Evolutionary conservation across 2,113 vertebrate species (phyloP).

Genomic region (Pitta sordida): DNA sequence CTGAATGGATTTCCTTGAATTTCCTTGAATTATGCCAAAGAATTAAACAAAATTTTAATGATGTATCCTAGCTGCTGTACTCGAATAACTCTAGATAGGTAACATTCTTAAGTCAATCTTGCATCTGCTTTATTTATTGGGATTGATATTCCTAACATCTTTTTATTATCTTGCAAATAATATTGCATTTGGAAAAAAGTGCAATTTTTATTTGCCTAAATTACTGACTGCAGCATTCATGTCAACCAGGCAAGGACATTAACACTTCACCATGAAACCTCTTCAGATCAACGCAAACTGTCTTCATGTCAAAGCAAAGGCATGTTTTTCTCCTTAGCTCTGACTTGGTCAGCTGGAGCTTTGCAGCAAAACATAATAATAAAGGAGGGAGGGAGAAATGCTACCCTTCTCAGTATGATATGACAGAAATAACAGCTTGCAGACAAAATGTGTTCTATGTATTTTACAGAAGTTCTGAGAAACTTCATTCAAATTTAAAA

Average conservation of each 20-base stretch:
- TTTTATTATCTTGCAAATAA: background rate
- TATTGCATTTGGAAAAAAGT: background rate
- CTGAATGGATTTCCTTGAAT: slow-evolving; percentile 57
- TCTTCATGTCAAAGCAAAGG: background rate
- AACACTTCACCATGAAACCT: background rate
- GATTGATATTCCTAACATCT: background rate
- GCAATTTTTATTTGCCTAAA: background rate
- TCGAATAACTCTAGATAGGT: background rate
- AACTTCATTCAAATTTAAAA: background rate
- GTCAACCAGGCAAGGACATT: background rate
- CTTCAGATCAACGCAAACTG: background rate
- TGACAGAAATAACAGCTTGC: background rate
- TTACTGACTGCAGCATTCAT: background rate
- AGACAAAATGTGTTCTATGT: background rate
- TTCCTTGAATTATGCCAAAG: slow-evolving; percentile 51
- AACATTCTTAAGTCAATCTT: background rate
- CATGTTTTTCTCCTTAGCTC: background rate
- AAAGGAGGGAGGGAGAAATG: background rate
- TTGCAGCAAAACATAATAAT: background rate
- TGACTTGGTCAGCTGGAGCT: background rate
- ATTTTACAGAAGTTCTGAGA: background rate
- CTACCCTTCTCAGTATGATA: background rate
- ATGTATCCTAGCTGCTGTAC: background rate
- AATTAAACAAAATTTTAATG: slow-evolving; percentile 37
- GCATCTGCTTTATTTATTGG: background rate